These are phyloP conservation scores for Balearica regulorum DNA, from an alignment of 2,797 vertebrate genomes.

Conservation along the genomic window DNA sequence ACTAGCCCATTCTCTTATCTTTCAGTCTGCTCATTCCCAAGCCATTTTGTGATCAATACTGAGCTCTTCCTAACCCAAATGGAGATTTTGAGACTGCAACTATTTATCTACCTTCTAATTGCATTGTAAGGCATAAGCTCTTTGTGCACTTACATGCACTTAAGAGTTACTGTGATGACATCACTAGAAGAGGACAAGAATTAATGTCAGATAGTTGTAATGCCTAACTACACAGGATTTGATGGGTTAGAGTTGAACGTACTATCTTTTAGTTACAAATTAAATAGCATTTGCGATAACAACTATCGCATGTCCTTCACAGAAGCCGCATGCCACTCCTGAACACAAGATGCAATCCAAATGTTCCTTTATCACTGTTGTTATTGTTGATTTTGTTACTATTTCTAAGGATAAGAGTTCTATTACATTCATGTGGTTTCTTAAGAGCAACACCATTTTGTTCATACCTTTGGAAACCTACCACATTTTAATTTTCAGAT, in stretches of 20 bases:
- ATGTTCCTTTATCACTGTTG: neutral
- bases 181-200: neutral
- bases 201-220: neutral
- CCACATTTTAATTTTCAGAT: neutral
- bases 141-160: neutral
- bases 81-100: neutral
- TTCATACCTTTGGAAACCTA: neutral
- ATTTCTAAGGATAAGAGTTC: neutral
- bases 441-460: neutral
- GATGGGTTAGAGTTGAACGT: neutral
- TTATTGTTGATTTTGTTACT: neutral
- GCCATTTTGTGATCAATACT: neutral
- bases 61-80: neutral
- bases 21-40: neutral
- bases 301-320: neutral
- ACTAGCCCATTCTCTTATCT: neutral
- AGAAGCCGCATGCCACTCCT: neutral
- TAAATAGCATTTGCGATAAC: neutral
- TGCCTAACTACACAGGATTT: neutral
- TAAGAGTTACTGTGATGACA: neutral
- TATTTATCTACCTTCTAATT: neutral
- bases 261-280: neutral
- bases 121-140: neutral
- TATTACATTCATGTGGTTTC: neutral
- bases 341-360: fast-evolving